A percentile compares a stretch with the other conserved stretches of the same genome.
Conservation (phyloP, 37 sponge, comb jelly and placozoan genomes). For the Diacarnus erythraeanus region DNA sequence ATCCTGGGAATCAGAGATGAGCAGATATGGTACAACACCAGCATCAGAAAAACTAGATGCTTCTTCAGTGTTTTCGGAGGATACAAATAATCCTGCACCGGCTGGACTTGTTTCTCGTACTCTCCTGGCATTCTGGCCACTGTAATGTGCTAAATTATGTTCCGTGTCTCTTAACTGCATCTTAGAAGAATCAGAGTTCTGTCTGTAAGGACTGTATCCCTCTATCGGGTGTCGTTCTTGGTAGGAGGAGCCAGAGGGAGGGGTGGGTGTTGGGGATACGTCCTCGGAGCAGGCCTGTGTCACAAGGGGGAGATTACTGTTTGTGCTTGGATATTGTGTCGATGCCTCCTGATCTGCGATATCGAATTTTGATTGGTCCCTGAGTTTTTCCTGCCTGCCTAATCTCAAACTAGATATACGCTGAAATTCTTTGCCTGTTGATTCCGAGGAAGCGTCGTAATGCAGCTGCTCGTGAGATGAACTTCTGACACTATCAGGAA, state of each 20-base stretch:
- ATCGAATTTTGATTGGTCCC: not conserved
- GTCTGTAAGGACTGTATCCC: not conserved
- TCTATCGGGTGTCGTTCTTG: not conserved
- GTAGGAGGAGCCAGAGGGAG: not conserved
- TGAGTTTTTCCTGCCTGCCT: not conserved
- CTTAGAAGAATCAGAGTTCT: not conserved
- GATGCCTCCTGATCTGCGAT: too few relatives aligned
- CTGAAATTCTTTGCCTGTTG: not conserved
- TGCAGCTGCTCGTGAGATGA: constrained; percentile 14
- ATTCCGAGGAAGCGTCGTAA: not conserved
- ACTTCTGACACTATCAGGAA: not conserved
- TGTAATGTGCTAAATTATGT: not conserved
- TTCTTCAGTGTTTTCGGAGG: not conserved
- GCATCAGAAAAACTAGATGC: not conserved
- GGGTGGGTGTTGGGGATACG: not conserved
- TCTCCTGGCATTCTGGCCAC: not conserved
- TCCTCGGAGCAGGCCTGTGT: too few relatives aligned
- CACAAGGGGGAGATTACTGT: too few relatives aligned
- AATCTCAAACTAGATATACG: not conserved
- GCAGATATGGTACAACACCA: not conserved
- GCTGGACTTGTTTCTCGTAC: not conserved
- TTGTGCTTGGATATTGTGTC: too few relatives aligned
- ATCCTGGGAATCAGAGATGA: not conserved
- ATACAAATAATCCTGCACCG: not conserved
- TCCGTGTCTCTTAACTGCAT: not conserved